These are phyloP conservation scores for Onchidella celtica DNA, from an alignment of 2,888 invertebrate species.

Conservation along the genomic window DNA sequence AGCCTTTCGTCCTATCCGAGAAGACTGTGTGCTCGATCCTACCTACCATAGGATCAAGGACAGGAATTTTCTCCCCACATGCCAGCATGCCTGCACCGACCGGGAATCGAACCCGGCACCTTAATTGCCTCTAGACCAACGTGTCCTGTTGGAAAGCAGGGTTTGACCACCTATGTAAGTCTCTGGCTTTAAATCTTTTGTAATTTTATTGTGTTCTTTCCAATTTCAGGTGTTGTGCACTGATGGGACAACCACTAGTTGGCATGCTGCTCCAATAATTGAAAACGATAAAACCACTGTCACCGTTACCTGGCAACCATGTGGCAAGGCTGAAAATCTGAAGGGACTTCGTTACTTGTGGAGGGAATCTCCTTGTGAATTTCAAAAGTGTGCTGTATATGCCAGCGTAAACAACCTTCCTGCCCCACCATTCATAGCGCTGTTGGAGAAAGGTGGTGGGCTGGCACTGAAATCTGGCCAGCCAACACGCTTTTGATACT, in stretches of 20 bases:
- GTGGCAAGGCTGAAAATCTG: constrained; percentile 19
- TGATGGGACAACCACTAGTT: not conserved
- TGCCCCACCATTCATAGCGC: constrained; percentile 55
- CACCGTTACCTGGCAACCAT: constrained; percentile 34
- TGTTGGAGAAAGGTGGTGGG: too few species aligned
- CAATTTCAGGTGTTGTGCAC: not conserved
- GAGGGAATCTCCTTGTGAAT: constrained; percentile 60
- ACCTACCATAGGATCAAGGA: too few species aligned
- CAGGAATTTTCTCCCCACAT: too few species aligned
- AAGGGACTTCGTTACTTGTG: constrained; percentile 62
- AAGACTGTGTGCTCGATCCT: too few species aligned
- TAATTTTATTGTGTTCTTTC: not conserved
- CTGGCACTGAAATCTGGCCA: too few species aligned
- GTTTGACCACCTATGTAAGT: not conserved
- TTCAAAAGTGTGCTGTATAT: constrained; percentile 59
- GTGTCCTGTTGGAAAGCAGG: too few species aligned
- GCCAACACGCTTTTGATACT: too few species aligned
- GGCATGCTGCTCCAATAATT: not conserved
- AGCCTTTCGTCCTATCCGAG: too few species aligned
- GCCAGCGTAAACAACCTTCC: constrained; percentile 56
- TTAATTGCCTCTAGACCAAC: too few species aligned
- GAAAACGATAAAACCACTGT: constrained; percentile 1
- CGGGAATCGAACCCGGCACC: too few species aligned
- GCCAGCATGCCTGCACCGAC: too few species aligned
- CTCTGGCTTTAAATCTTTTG: not conserved